These are phyloP conservation scores for Drosophila trichaetosa DNA, from an alignment of 2,888 invertebrate species.

Conservation along the genomic window DNA sequence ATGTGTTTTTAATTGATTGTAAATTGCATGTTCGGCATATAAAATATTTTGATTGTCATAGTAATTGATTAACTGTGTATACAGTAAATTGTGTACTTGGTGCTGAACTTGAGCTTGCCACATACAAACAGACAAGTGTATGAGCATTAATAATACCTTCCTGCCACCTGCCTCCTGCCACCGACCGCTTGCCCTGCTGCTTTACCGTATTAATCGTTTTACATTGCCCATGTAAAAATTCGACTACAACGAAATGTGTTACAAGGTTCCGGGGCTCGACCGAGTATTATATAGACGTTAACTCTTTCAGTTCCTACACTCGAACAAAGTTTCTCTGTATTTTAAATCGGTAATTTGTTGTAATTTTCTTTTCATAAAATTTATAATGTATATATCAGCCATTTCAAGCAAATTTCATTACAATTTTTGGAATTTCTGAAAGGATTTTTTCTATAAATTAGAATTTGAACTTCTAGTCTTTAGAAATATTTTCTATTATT, in stretches of 20 bases:
- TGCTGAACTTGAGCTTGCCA: slow-evolving; percentile 63
- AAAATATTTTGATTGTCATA: slow-evolving; percentile 50
- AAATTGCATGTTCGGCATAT: slow-evolving; percentile 40
- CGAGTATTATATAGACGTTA: slow-evolving; percentile 1
- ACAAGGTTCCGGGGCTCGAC: slow-evolving; percentile 48
- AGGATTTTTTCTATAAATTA: not conserved
- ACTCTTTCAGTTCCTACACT: slow-evolving; percentile 7
- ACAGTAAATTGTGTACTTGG: slow-evolving; percentile 35
- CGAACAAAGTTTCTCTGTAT: not conserved
- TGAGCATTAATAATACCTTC: slow-evolving; percentile 40
- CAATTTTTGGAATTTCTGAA: not conserved
- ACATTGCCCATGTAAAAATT: slow-evolving; percentile 32
- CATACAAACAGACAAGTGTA: slow-evolving; percentile 9
- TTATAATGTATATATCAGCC: not conserved
- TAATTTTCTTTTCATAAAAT: not conserved
- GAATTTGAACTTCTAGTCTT: not conserved
- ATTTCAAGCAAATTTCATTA: not conserved
- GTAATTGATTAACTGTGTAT: slow-evolving; percentile 49
- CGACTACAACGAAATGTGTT: slow-evolving; percentile 48
- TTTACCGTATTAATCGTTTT: slow-evolving; percentile 23
- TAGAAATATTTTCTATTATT: not conserved
- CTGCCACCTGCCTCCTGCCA: slow-evolving; percentile 14
- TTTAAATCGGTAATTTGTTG: not conserved
- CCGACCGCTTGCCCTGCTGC: slow-evolving; percentile 10
- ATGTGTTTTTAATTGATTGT: slow-evolving; percentile 54